Percentiles rank a stretch among this genome's conserved stretches.
Conservation (phyloP, 2,113 vertebrate genomes). For the chimpanzee (Pan troglodytes) region NHGRI_mPanTro3-v2.1_pri NC_072417.2:72611501-72612000, state of each 20-base stretch:
- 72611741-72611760: slow-evolving; percentile 61
- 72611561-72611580: background rate
- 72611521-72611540: background rate
- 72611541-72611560: background rate
- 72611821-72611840: slow-evolving; percentile 35
- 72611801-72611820: slow-evolving; percentile 34
- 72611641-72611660: background rate
- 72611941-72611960: background rate
- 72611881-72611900: background rate
- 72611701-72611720: slow-evolving; percentile 33
- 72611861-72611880: background rate
- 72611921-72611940: background rate
- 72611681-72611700: background rate
- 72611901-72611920: background rate
- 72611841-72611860: slow-evolving; percentile 31
- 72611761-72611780: slow-evolving; percentile 60
- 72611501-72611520: background rate
- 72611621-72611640: background rate
- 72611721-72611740: slow-evolving; percentile 36
- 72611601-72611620: background rate
- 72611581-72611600: background rate
- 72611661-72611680: slow-evolving; percentile 52
- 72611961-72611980: background rate
- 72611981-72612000: too few relatives aligned
- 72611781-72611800: slow-evolving; percentile 60